A percentile compares a stretch with the other conserved stretches of the same genome.
Evolutionary conservation across 2,797 vertebrate species (phyloP).

Genomic region (Neomorphus geoffroyi): DNA sequence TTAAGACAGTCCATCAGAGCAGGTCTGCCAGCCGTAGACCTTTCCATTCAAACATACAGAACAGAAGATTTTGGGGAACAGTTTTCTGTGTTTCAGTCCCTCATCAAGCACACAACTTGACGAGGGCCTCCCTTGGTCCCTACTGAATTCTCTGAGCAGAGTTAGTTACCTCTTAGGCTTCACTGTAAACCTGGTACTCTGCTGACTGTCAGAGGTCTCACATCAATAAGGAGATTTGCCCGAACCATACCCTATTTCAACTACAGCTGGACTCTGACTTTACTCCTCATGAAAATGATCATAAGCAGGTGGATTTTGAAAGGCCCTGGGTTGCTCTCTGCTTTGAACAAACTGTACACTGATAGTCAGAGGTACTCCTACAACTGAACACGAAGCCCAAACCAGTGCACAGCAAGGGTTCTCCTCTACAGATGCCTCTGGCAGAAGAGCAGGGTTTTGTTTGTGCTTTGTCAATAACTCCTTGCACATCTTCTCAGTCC

Average conservation of each 20-base stretch:
- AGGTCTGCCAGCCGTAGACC: background rate
- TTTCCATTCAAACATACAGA: background rate
- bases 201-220: rapidly evolving
- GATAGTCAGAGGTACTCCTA: background rate
- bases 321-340: background rate
- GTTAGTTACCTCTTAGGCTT: too few species aligned
- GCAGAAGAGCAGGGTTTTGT: background rate
- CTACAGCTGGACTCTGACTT: background rate
- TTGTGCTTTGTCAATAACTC: background rate
- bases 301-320: background rate
- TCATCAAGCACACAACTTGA: background rate
- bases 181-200: rapidly evolving
- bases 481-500: background rate
- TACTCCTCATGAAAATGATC: background rate
- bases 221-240: rapidly evolving
- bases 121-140: background rate
- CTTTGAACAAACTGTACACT: background rate
- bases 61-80: background rate
- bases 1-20: background rate
- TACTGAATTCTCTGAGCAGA: background rate
- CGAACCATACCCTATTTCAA: background rate
- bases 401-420: too few species aligned
- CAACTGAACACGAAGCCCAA: background rate
- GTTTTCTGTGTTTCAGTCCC: background rate
- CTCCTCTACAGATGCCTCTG: too few species aligned